Conservation (phyloP, 2,113 vertebrate genomes). For the Corydoras maculifer region DNA sequence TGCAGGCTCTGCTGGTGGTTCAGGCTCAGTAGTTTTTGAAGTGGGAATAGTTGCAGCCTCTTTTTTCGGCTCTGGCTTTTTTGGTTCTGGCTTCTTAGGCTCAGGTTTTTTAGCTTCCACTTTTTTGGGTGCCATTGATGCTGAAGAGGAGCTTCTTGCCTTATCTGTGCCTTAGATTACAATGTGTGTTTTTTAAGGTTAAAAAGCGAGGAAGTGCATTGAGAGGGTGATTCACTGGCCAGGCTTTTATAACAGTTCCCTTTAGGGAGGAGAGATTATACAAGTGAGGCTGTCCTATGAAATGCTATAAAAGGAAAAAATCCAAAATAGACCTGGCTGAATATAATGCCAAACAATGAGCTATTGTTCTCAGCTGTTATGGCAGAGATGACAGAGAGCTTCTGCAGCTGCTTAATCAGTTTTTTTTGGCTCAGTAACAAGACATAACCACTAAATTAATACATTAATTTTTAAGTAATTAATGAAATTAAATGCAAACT, state of each 20-base stretch:
- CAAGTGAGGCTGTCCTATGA: conserved; percentile 47
- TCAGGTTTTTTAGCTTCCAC: conserved; percentile 67
- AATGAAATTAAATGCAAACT: conserved; percentile 7
- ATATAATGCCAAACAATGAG: conserved; percentile 63
- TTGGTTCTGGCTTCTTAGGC: conserved; percentile 67
- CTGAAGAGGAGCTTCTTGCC: conserved; percentile 12
- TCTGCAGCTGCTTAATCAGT: neutral
- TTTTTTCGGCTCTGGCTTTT: conserved; percentile 57
- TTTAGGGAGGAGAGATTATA: conserved; percentile 47
- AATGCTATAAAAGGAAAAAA: conserved; percentile 72
- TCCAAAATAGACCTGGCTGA: conserved; percentile 62
- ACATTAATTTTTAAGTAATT: too few relatives aligned
- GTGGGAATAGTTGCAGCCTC: conserved; percentile 42
- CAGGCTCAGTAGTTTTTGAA: conserved; percentile 43
- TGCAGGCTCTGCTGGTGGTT: conserved; percentile 58
- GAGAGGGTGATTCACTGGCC: conserved; percentile 35
- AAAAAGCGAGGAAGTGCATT: conserved; percentile 47
- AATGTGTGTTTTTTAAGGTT: conserved; percentile 9
- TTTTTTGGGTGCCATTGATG: conserved; percentile 69
- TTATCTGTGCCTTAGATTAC: conserved; percentile 13
- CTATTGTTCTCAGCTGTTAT: conserved; percentile 72
- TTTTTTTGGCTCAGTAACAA: neutral
- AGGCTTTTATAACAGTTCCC: conserved; percentile 63
- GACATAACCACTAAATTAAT: neutral
- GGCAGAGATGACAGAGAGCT: conserved; percentile 48